phyloP scores from a whole-genome alignment of 2,797 vertebrate genomes.

The Poeciliopsis paucimaculata region DNA sequence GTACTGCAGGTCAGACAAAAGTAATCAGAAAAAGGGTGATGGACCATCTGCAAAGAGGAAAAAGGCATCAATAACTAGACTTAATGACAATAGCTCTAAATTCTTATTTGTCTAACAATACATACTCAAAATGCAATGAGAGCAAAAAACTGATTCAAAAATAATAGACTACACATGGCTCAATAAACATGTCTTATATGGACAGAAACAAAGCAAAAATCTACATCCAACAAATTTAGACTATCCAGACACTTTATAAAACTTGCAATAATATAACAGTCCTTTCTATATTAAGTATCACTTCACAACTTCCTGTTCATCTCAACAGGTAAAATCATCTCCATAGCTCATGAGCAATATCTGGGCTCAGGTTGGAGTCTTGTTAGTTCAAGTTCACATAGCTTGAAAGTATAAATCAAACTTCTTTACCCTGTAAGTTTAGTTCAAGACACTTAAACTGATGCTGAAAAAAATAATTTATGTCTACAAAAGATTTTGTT shows the following conservation, averaged over 20 bases:
- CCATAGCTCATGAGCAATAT: constrained; percentile 30
- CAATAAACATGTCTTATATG: constrained; percentile 3
- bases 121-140: constrained; percentile 11
- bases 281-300: constrained; percentile 28
- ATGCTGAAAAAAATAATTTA: background rate
- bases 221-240: constrained; percentile 14
- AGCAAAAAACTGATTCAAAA: constrained; percentile 19
- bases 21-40: constrained; percentile 32
- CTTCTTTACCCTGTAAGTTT: background rate
- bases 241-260: constrained; percentile 27
- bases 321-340: constrained; percentile 35
- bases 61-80: constrained; percentile 14
- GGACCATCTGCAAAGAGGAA: constrained; percentile 30
- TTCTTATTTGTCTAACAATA: constrained; percentile 15
- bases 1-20: constrained; percentile 35
- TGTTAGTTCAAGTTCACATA: background rate
- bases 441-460: background rate
- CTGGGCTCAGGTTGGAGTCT: background rate
- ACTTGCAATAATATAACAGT: constrained; percentile 30
- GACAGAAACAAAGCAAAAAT: constrained; percentile 23
- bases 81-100: constrained; percentile 30
- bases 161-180: constrained; percentile 11
- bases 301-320: constrained; percentile 11
- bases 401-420: background rate
- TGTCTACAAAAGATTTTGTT: background rate